A percentile compares a stretch with the other conserved stretches of the same genome.
Conservation (phyloP, 2,797 vertebrate species). For the Coluber constrictor region DNA sequence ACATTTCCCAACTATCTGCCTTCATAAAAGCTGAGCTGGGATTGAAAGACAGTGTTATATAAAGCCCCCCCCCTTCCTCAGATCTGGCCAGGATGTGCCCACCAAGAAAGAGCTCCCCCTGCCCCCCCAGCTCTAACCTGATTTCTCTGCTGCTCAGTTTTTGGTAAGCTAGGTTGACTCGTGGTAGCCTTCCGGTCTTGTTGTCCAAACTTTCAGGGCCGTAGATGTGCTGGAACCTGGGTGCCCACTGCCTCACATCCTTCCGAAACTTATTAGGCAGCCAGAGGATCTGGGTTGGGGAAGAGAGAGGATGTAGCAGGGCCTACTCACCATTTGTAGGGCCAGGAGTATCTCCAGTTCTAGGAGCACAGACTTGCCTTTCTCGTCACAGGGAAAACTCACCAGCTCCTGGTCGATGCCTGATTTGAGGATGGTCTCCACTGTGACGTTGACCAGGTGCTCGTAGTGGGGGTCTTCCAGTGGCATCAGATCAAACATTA, state of each 20-base stretch:
- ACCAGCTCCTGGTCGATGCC: constrained; percentile 74
- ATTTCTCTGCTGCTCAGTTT: constrained; percentile 71
- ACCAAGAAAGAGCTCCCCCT: background rate
- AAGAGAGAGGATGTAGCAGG: background rate
- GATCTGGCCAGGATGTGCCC: background rate
- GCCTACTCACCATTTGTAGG: background rate
- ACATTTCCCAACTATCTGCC: background rate
- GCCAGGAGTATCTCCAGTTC: no score
- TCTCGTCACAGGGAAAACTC: constrained; percentile 8
- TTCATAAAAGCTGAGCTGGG: background rate
- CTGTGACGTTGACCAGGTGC: constrained; percentile 67
- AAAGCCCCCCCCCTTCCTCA: background rate
- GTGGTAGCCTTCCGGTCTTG: constrained; percentile 40
- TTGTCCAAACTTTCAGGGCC: constrained; percentile 52
- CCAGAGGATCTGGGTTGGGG: constrained; percentile 81
- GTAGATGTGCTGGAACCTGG: constrained; percentile 81
- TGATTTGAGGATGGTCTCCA: constrained; percentile 69
- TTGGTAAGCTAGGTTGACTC: constrained; percentile 84
- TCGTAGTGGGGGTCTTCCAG: constrained; percentile 64
- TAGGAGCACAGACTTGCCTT: background rate
- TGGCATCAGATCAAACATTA: constrained; percentile 87
- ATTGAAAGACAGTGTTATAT: background rate
- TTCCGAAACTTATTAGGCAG: constrained; percentile 75
- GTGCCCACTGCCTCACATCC: constrained; percentile 69
- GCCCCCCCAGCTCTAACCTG: constrained; percentile 68